Percentiles rank a stretch among this genome's conserved stretches.
phyloP scores from a whole-genome alignment of 2,113 vertebrate genomes.

The Rhodinocichla rosea region DNA sequence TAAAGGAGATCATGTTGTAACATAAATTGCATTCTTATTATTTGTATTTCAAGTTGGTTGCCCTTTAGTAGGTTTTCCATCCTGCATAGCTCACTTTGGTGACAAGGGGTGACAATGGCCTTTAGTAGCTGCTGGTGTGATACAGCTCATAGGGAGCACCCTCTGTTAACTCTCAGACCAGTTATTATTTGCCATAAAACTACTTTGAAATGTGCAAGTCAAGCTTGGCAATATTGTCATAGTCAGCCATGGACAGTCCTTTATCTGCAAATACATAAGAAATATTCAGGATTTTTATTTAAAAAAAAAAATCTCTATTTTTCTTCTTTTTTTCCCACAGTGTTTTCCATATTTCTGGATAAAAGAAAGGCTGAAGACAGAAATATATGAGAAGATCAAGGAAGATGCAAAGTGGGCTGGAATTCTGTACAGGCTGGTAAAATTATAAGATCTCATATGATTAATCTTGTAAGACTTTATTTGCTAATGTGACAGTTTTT shows the following conservation, averaged over 20 bases:
- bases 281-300: background rate
- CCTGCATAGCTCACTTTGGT: background rate
- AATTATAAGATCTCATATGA: background rate
- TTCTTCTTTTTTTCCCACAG: background rate
- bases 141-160: background rate
- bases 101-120: background rate
- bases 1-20: background rate
- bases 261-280: background rate
- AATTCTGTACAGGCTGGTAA: background rate
- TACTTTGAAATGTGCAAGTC: background rate
- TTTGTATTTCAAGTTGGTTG: background rate
- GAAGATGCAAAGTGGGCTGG: background rate
- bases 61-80: background rate
- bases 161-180: background rate
- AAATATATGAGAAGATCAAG: background rate
- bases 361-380: background rate
- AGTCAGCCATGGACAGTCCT: background rate
- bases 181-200: background rate
- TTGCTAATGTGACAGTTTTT: background rate
- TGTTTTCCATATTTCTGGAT: background rate
- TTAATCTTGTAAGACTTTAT: background rate
- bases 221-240: background rate
- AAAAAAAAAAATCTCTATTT: background rate
- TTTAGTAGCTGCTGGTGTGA: background rate
- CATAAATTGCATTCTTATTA: background rate